Base-by-base conservation (phyloP, 2,888 invertebrate genomes). In the Drosophila lutescens region DNA sequence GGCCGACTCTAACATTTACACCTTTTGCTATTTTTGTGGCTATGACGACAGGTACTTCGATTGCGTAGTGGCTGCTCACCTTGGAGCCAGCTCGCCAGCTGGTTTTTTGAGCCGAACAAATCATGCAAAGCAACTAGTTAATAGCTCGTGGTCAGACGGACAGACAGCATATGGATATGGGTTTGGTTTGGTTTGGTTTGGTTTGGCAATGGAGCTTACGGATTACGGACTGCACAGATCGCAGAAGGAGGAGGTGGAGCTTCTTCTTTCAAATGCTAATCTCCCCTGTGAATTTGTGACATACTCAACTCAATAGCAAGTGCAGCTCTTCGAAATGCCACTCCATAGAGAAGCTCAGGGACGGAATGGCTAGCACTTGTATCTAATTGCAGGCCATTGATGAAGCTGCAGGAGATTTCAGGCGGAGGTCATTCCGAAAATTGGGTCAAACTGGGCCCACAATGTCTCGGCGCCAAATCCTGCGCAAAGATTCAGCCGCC, bases 1-100 rank as follows among this genome's bases (percentile, higher is more conserved):
- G 17, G 30, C 26, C 41, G 54, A 34, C 71, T 71, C 65, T 57
- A 38, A 66, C 60, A 69, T 71, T 68, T 46, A 71, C 62, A 71
- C 38, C 59, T 61, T 66, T 15, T 50, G 71, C 78, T 86, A 77
- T 86, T 82, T 88, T 63, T 55, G 80, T 72, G 55, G 63, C 66
- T 79, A 67, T 76, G 75, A 77, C 71, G 85, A 81, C 77, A 82
- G 79, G 77, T 82, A 87, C 67, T 86, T 88, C 54, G 80, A 80
- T 84, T 80, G 66, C 79, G 77, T 73, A 55, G 68, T 49, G 13
- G 26, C 57, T 68, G 86, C 71, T 83, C 86, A 88, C 82, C 82
- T 83, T 83, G 82, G 75, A 59, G 58, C 20, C 20, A 20, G 20
- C 54, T 59, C 57, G 67, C 68, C 72, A 77, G 72, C 72, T 74